phyloP scores from a whole-genome alignment of 2,113 vertebrate species.

The Amphiprion percula region DNA sequence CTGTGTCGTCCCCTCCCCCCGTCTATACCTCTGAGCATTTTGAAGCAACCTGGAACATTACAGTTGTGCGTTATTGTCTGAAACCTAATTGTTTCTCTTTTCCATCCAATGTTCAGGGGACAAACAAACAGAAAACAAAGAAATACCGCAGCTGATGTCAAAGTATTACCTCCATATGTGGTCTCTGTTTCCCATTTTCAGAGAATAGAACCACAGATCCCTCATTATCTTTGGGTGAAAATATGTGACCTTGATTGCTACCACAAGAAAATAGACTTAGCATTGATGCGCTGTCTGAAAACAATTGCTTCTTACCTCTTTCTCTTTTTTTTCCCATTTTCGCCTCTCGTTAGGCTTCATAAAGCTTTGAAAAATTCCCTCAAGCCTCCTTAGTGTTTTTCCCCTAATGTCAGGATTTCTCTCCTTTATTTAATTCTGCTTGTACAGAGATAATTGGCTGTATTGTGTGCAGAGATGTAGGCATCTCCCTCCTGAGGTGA shows the following conservation, averaged over 20 bases:
- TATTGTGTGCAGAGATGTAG: conserved; percentile 63
- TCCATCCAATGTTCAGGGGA: conserved; percentile 7
- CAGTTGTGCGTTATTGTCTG: conserved; percentile 53
- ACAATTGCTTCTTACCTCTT: conserved; percentile 82
- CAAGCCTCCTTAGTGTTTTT: conserved; percentile 60
- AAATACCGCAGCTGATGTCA: conserved; percentile 16
- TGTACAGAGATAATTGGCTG: conserved; percentile 75
- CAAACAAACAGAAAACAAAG: conserved; percentile 44
- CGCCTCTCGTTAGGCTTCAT: conserved; percentile 69
- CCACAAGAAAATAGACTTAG: conserved; percentile 65
- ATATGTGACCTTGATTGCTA: conserved; percentile 69
- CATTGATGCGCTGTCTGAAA: conserved; percentile 78
- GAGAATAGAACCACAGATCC: conserved; percentile 33
- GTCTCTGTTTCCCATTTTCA: conserved; percentile 45
- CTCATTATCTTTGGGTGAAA: conserved; percentile 67
- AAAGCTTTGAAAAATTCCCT: conserved; percentile 80
- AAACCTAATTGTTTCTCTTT: conserved; percentile 50
- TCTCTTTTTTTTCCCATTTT: conserved; percentile 59
- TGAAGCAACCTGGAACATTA: conserved; percentile 35
- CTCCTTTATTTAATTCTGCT: conserved; percentile 52
- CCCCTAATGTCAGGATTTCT: conserved; percentile 39
- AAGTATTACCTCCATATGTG: conserved; percentile 30
- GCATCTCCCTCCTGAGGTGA: conserved; percentile 55
- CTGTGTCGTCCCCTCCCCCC: conserved; percentile 19
- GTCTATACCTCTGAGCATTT: conserved; percentile 30